Base-by-base conservation (phyloP, 2,113 vertebrate genomes). In the Lasiurus borealis region DNA sequence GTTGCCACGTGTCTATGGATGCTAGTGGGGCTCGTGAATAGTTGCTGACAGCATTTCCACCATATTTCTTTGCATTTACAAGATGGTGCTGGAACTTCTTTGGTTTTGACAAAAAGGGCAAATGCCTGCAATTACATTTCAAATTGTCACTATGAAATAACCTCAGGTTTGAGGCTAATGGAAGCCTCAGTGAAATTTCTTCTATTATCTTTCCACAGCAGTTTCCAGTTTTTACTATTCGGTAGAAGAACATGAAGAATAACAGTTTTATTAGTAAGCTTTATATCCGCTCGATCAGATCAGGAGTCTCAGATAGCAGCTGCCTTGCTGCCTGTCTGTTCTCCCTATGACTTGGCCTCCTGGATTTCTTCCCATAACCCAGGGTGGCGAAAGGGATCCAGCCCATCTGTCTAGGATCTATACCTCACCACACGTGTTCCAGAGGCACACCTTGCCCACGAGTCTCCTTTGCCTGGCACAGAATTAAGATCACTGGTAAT, bases 21-120 rank as follows among this genome's bases (percentile, higher is more conserved):
- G 46, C 96, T 88, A 5, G 96, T 93, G 29, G 98, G 97, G 73
- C 99, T 98, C 0, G 5, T 96, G 91, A 99, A 99, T 1, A 96
- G 97, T 52, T 98, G 98, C 19, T 97, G 97, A 89, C 99, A 99
- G 98, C 99, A 99, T 85, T 95, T 86, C 99, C 99, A 99, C 81
- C 82, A 87, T 77, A 66, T 64, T 18, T 54, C 54, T 40, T 95
- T 96, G 85, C 87, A 91, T 44, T 93, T 94, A 25, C 77, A 94
- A 80, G 95, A 48, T 69, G 89, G 81, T 87, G 54, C 62, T 54
- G 72, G 57, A 64, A 98, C 89, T 96, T 97, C 98, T 97, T 98
- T 99, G 0, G 98, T 98, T 52, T 98, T 98, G 96, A 99, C 99
- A 80, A 99, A 99, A 50, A 98, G 96, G 62, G 99, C 98, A 90